These are phyloP conservation scores for Pseudanteris insignis DNA, from an alignment of 2,888 invertebrate species.

Conservation along the genomic window DNA sequence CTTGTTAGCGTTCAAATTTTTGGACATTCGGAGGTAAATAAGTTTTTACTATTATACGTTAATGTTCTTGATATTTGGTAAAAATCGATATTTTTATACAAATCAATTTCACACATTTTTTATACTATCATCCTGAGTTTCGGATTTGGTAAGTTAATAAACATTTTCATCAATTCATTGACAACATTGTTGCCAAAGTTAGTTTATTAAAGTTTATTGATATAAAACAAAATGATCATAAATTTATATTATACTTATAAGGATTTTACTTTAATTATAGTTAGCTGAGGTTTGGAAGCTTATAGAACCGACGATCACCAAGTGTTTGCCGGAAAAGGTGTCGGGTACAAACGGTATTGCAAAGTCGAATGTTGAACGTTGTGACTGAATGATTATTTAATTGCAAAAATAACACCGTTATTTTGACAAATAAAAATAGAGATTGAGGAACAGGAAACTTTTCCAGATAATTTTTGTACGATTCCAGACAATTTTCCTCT, in stretches of 20 bases:
- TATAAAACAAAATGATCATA: not conserved
- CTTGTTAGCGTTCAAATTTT: slow-evolving; percentile 69
- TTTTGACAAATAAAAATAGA: no score
- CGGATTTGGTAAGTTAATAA: slow-evolving; percentile 11
- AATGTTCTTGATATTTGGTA: not conserved
- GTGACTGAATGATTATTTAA: no score
- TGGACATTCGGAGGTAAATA: slow-evolving; percentile 71
- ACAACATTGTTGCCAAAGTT: no score
- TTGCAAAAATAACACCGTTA: no score
- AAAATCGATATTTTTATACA: not conserved
- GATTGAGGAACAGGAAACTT: no score
- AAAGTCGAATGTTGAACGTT: no score
- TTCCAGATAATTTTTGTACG: no score
- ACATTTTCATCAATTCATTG: no score
- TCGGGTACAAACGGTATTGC: slow-evolving; percentile 52
- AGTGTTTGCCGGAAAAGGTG: slow-evolving; percentile 67
- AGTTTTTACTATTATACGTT: not conserved
- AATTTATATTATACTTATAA: not conserved
- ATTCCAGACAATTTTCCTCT: no score
- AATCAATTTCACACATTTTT: no score
- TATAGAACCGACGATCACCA: slow-evolving; percentile 68
- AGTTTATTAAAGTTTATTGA: not conserved
- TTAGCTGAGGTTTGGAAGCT: slow-evolving; percentile 70
- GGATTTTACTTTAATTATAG: slow-evolving; percentile 62
- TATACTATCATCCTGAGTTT: not conserved